Base-by-base conservation (phyloP, 2,797 vertebrate species). In the Mergus octosetaceus region DNA sequence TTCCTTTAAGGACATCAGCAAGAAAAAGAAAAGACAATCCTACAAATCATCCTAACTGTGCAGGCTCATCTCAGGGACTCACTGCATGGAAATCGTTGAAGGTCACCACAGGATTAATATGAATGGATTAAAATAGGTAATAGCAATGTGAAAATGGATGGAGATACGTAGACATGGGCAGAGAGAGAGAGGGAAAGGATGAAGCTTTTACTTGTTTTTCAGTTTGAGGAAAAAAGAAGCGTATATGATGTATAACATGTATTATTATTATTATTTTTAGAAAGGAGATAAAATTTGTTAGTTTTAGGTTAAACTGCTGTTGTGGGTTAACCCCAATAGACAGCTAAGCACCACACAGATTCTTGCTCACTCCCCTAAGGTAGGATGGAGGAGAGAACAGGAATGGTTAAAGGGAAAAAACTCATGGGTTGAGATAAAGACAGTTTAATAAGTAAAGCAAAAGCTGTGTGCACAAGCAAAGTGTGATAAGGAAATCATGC, bases 61-160 rank as follows among this genome's bases (percentile, higher is more conserved):
- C 4, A 3, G 43, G 32, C n/a, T 60, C 73, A 57, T 91, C 73
- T 94, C 34, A 18, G 34, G 43, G 22, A 81, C 64, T 88, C 34
- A 38, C 56, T 79, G 32, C 66, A 65, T 49, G 76, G 64, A 91
- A 91, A 71, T 78, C 2, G 3, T 13, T 90, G 77, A 95, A 93
- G 83, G 89, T 86, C 71, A 94, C 38, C 13, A 25, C 22, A 74
- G 87, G 80, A 94, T 93, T 95, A 90, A 76, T 86, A 88, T 25
- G 32, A 41, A 85, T 94, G 47, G 73, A 94, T 95, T 94, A 93
- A 92, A 93, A 91, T 47, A 68, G 49, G 39, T 51, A 94, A 95
- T 57, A 88, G 56, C 38, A 76, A 78, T 49, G 22, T 71, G 56
- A 86, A 95, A 91, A 73, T 70, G 38, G 51, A 84, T 90, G 62